phyloP scores from a whole-genome alignment of 1,140 invertebrate genomes.

The Drepana arcuata region DNA sequence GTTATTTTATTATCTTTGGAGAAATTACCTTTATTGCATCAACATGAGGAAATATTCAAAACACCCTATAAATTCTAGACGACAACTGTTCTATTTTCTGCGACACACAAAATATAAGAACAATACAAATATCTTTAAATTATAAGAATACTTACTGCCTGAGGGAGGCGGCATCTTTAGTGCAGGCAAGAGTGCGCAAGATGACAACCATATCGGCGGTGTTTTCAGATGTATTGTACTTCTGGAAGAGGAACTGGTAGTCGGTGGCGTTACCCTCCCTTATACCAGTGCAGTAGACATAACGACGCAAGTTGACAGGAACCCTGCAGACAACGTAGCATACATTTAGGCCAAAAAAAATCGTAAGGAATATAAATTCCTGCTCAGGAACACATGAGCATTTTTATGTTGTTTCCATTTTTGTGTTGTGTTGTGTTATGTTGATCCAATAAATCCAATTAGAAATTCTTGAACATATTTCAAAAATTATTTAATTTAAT shows the following conservation, averaged over 20 bases:
- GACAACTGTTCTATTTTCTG: neutral
- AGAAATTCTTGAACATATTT: conserved; percentile 24
- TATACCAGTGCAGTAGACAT: conserved; percentile 74
- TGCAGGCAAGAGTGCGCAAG: conserved; percentile 74
- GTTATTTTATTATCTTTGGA: too few relatives aligned
- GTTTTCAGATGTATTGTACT: conserved; percentile 68
- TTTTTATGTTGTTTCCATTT: too few relatives aligned
- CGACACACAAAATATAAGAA: neutral
- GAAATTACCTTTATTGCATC: too few relatives aligned
- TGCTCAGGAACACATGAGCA: too few relatives aligned
- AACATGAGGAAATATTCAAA: too few relatives aligned
- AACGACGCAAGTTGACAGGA: conserved; percentile 44
- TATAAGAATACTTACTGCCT: conserved; percentile 56
- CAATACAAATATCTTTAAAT: neutral
- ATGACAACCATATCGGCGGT: conserved; percentile 75
- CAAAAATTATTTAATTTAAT: too few relatives aligned
- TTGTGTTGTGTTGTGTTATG: too few relatives aligned
- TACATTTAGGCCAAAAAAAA: too few relatives aligned
- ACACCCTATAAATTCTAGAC: too few relatives aligned
- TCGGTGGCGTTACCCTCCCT: conserved; percentile 64
- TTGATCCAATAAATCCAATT: conserved; percentile 25
- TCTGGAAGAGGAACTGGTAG: conserved; percentile 72
- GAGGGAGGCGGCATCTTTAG: conserved; percentile 53
- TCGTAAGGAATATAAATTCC: too few relatives aligned
- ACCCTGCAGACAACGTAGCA: too few relatives aligned